A percentile compares a stretch with the other conserved stretches of the same genome.
phyloP scores from a whole-genome alignment of 2,888 invertebrate species.

The Oligia fasciuncula region DNA sequence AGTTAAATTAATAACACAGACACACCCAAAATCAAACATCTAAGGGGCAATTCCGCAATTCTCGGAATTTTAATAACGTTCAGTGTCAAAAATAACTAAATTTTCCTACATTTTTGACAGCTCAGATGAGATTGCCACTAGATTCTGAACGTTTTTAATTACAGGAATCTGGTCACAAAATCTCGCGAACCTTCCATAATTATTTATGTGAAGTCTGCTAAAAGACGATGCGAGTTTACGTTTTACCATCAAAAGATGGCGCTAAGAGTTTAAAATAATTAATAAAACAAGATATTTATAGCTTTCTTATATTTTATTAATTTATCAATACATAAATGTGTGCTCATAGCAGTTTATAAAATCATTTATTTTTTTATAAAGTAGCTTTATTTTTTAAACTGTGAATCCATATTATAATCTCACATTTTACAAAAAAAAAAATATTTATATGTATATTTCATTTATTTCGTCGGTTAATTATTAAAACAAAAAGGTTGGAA shows the following conservation, averaged over 20 bases:
- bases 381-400: conserved; percentile 21
- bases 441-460: background rate
- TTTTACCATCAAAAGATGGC: background rate
- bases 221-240: background rate
- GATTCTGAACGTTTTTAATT: too few species aligned
- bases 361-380: conserved; percentile 28
- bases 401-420: conserved; percentile 42
- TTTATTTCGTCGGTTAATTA: background rate
- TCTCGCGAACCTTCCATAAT: background rate
- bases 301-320: conserved; percentile 48
- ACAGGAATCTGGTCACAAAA: background rate
- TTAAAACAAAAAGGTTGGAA: background rate
- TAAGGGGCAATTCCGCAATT: too few species aligned
- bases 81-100: too few species aligned
- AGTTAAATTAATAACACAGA: too few species aligned
- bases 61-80: too few species aligned
- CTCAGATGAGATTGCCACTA: too few species aligned
- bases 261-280: background rate
- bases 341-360: conserved; percentile 62
- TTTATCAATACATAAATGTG: conserved; percentile 57
- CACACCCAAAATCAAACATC: too few species aligned
- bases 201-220: background rate
- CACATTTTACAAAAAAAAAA: too few species aligned
- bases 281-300: conserved; percentile 26
- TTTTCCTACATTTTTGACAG: too few species aligned